Percentiles rank a stretch among this genome's conserved stretches.
These are phyloP conservation scores for Mellilla xanthometata DNA, from an alignment of 2,888 invertebrate species.

Conservation along the genomic window DNA sequence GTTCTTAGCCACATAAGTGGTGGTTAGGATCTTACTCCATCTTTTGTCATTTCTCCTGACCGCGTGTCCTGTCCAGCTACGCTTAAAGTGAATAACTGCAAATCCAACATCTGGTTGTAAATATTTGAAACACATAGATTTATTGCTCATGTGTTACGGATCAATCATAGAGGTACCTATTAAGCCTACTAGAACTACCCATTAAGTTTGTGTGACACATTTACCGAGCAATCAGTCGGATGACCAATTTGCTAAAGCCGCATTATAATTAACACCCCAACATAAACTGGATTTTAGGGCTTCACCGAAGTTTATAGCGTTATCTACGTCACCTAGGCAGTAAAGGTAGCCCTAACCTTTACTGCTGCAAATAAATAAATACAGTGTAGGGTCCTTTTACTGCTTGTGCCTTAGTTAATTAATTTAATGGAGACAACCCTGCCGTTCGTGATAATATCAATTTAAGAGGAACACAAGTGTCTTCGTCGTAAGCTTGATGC, in stretches of 20 bases:
- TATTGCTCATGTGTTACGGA: too few relatives aligned
- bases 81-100: too few relatives aligned
- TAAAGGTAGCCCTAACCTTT: constrained; percentile 28
- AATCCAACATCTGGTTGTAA: too few relatives aligned
- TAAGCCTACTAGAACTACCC: too few relatives aligned
- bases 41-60: too few relatives aligned
- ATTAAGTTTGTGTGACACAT: too few relatives aligned
- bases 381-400: constrained; percentile 27
- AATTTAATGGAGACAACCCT: constrained; percentile 43
- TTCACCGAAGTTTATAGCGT: constrained; percentile 16
- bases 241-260: constrained; percentile 6
- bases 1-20: too few relatives aligned
- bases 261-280: constrained; percentile 9
- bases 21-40: too few relatives aligned
- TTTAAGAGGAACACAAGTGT: constrained; percentile 21
- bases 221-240: background rate
- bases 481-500: constrained; percentile 24
- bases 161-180: too few relatives aligned
- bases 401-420: constrained; percentile 40
- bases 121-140: too few relatives aligned
- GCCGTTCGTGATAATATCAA: constrained; percentile 45
- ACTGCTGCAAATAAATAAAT: constrained; percentile 29
- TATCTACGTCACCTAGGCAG: constrained; percentile 22
- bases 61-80: too few relatives aligned
- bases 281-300: constrained; percentile 8